phyloP scores from a whole-genome alignment of 2,888 invertebrate genomes.

The Pollenia labialis region DNA sequence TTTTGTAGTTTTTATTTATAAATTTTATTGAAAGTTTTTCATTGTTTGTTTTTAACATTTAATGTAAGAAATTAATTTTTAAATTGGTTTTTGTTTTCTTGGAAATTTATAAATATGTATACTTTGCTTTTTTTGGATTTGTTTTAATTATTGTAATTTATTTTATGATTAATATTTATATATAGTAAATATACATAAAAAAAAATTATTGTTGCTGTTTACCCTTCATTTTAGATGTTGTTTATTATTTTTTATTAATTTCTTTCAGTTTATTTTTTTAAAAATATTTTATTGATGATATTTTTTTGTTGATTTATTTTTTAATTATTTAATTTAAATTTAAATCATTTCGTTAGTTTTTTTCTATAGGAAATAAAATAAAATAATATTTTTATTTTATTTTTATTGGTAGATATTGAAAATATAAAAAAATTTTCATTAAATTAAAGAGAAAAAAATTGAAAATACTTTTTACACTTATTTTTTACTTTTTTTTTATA shows the following conservation, averaged over 20 bases:
- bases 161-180: conserved; percentile 40
- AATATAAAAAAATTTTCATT: background rate
- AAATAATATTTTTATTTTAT: background rate
- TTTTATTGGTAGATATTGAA: background rate
- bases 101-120: conserved; percentile 70
- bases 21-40: conserved; percentile 54
- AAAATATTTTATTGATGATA: conserved; percentile 26
- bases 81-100: conserved; percentile 19
- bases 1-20: conserved; percentile 32
- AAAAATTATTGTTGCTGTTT: conserved; percentile 72
- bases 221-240: conserved; percentile 73
- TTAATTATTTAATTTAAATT: background rate
- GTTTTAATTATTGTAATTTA: conserved; percentile 39
- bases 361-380: conserved; percentile 23
- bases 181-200: conserved; percentile 42
- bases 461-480: conserved; percentile 68
- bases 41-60: conserved; percentile 42
- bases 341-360: conserved; percentile 28
- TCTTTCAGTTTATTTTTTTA: conserved; percentile 39
- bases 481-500: conserved; percentile 13
- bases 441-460: conserved; percentile 3
- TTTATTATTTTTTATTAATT: conserved; percentile 58
- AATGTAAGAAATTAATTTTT: conserved; percentile 72
- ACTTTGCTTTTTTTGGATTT: conserved; percentile 47
- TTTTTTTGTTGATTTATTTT: conserved; percentile 13